Conservation (phyloP, 2,113 vertebrate genomes). For the Galbula dea region DNA sequence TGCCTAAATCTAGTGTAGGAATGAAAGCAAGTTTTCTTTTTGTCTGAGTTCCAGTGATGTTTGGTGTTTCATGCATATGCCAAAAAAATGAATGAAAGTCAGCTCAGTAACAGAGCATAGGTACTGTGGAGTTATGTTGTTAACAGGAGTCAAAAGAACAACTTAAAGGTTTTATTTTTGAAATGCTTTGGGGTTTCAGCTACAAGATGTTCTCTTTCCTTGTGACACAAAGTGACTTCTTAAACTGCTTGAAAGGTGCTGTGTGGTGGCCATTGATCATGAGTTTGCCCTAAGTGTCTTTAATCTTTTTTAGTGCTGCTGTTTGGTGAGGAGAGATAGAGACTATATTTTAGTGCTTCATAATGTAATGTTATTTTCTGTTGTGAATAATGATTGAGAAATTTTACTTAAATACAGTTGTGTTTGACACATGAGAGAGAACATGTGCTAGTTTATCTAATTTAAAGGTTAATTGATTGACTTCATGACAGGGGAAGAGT, state of each 20-base stretch:
- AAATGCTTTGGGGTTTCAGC: background rate
- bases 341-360: background rate
- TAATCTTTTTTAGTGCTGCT: background rate
- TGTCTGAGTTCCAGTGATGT: background rate
- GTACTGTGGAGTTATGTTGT: background rate
- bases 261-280: fast-evolving
- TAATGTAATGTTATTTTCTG: background rate
- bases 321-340: background rate
- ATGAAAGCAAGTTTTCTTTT: background rate
- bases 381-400: background rate
- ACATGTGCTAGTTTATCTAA: background rate
- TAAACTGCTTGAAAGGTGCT: background rate
- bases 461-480: background rate
- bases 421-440: background rate
- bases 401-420: background rate
- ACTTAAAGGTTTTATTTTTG: background rate
- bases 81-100: background rate
- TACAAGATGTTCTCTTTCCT: background rate
- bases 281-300: background rate
- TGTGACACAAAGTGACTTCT: background rate
- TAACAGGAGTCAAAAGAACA: background rate
- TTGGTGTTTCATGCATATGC: background rate
- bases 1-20: background rate
- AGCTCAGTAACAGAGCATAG: background rate
- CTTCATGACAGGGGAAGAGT: background rate